phyloP scores from a whole-genome alignment of 2,797 vertebrate species.

The Enteromius unitaeniatus region DNA sequence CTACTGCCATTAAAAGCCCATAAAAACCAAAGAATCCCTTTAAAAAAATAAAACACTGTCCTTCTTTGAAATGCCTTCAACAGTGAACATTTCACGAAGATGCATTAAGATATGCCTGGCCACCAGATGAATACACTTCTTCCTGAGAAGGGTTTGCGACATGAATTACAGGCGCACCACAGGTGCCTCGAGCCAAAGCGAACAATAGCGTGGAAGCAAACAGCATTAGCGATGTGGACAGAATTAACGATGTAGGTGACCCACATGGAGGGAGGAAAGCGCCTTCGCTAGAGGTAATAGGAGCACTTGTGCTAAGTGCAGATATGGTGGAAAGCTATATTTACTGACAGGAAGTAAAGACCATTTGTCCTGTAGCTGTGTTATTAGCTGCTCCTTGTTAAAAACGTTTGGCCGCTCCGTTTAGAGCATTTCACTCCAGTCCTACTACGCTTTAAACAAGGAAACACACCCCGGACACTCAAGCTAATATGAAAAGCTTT shows the following conservation, averaged over 20 bases:
- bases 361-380: conserved; percentile 33
- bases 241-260: conserved; percentile 42
- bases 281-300: conserved; percentile 16
- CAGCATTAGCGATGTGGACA: conserved; percentile 34
- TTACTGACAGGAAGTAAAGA: conserved; percentile 37
- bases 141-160: conserved; percentile 3
- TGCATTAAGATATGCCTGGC: neutral
- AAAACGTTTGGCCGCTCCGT: conserved; percentile 6
- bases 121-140: neutral
- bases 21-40: neutral
- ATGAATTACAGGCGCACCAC: conserved; percentile 13
- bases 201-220: conserved; percentile 24
- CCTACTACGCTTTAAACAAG: conserved; percentile 21
- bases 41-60: neutral
- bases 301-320: conserved; percentile 50
- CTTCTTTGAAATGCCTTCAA: neutral
- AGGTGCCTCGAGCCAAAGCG: conserved; percentile 15
- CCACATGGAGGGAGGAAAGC: conserved; percentile 3
- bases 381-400: conserved; percentile 41
- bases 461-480: neutral
- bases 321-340: conserved; percentile 35
- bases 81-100: neutral
- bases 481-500: conserved; percentile 30
- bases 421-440: conserved; percentile 19
- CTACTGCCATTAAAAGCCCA: neutral